Evolutionary conservation across 2,888 invertebrate genomes (phyloP).

Genomic region (Drosophila acutilabella): DNA sequence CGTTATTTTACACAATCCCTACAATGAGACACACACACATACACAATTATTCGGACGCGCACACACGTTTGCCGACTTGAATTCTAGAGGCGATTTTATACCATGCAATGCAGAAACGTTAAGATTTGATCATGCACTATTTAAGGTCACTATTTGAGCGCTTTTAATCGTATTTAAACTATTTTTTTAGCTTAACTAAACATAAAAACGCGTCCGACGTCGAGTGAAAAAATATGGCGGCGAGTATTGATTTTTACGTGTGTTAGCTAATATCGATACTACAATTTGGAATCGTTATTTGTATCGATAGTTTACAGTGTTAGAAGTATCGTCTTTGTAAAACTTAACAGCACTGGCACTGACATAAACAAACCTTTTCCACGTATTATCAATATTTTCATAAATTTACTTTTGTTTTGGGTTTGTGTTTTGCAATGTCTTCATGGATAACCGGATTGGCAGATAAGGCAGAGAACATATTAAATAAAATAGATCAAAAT

Average conservation of each 20-base stretch:
- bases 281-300: neutral
- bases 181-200: constrained; percentile 54
- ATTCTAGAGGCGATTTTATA: constrained; percentile 18
- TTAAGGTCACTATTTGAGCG: constrained; percentile 24
- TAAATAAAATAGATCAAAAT: constrained; percentile 91
- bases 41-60: constrained; percentile 46
- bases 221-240: constrained; percentile 78
- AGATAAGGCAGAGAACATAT: constrained; percentile 90
- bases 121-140: constrained; percentile 1
- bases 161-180: constrained; percentile 24
- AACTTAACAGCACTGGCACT: constrained; percentile 13
- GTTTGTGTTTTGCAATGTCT: constrained; percentile 85
- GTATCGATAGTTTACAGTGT: constrained; percentile 28
- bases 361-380: constrained; percentile 55
- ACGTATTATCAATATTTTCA: constrained; percentile 44
- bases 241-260: constrained; percentile 71
- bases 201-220: constrained; percentile 63
- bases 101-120: constrained; percentile 9
- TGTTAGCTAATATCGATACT: constrained; percentile 36
- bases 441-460: constrained; percentile 91
- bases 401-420: constrained; percentile 9
- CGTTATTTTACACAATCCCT: constrained; percentile 42
- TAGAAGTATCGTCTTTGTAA: constrained; percentile 1
- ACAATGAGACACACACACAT: constrained; percentile 49
- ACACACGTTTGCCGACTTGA: constrained; percentile 55